Evolutionary conservation across 2,113 vertebrate genomes (phyloP), one percentile per base, ranked within the genome.

Genomic region (Psittacula cyanocephala): DNA sequence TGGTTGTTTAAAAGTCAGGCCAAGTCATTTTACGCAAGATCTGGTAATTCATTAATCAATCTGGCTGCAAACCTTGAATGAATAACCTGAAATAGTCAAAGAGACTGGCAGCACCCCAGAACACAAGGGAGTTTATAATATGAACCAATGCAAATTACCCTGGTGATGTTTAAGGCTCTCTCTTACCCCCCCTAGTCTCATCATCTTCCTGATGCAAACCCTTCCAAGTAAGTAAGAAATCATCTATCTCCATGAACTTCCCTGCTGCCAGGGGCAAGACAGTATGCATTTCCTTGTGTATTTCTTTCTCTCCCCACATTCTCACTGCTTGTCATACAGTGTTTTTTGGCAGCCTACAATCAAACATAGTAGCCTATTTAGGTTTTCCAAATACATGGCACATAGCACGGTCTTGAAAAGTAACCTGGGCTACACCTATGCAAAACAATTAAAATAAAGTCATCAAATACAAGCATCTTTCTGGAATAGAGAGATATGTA

Each of bases 31-130:
- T 98, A 98, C 91, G 93, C 97, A 98, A 98, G 97, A 98, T 97
- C 98, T 98, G 96, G 97, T 97, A 93, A 98, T 98, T 99, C 97
- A 99, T 99, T 98, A 99, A 98, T 97, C 98, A 96, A 91, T 91
- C 92, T 78, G 90, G 92, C 96, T 97, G 95, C 91, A 97, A 96
- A 97, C 90, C 91, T 95, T 97, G 98, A 98, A 97, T 98, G 98
- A 98, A 96, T 97, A 98, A 98, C 97, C 96, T 95, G 96, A 95
- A 95, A 86, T 97, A 97, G 96, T 97, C 97, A 97, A 94, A 91
- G 91, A 95, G 92, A 95, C 94, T 86, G 93, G 81, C 86, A 97
- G 91, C 77, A 84, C 74, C 91, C 95, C 74, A 86, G 68, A 95
- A 93, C 81, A 69, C 17, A 29, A 79, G 63, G 68, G 69, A 91